These are phyloP conservation scores for Tubiluchus corallicola DNA, from an alignment of 2,888 invertebrate species.

Conservation along the genomic window DNA sequence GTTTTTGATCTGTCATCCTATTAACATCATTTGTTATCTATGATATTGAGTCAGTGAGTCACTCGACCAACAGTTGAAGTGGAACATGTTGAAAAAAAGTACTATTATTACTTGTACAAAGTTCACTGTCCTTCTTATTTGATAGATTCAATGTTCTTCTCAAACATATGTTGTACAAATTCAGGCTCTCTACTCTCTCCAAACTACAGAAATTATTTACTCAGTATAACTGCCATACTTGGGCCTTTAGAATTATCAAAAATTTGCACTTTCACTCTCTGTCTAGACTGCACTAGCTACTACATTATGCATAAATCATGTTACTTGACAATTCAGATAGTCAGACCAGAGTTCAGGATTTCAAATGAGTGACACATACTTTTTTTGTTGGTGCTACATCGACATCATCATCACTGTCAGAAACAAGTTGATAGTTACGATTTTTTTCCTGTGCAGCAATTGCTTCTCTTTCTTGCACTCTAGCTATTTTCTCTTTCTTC, in stretches of 20 bases:
- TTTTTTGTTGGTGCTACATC: conserved; percentile 12
- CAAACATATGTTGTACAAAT: too few relatives aligned
- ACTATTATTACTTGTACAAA: too few relatives aligned
- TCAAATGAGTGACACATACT: conserved; percentile 11
- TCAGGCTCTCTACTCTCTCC: too few relatives aligned
- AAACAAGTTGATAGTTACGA: conserved; percentile 27
- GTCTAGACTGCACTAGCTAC: conserved; percentile 2
- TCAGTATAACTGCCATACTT: too few relatives aligned
- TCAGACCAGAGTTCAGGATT: conserved; percentile 10
- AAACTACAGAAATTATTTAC: too few relatives aligned
- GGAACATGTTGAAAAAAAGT: too few relatives aligned
- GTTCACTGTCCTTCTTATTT: too few relatives aligned
- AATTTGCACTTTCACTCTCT: conserved; percentile 12
- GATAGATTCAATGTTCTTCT: too few relatives aligned
- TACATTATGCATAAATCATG: not conserved
- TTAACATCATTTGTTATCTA: too few relatives aligned
- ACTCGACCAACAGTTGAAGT: too few relatives aligned
- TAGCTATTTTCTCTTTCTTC: conserved; percentile 18
- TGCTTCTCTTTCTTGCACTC: conserved; percentile 18
- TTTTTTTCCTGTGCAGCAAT: conserved; percentile 29
- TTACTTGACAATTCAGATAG: conserved; percentile 12
- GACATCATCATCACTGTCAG: conserved; percentile 24
- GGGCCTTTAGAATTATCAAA: conserved; percentile 10
- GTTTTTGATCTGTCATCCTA: too few relatives aligned
- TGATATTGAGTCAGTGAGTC: too few relatives aligned